Evolutionary conservation across 2,888 invertebrate species (phyloP).

Genomic region (Caenorhabditis drosophilae): DNA sequence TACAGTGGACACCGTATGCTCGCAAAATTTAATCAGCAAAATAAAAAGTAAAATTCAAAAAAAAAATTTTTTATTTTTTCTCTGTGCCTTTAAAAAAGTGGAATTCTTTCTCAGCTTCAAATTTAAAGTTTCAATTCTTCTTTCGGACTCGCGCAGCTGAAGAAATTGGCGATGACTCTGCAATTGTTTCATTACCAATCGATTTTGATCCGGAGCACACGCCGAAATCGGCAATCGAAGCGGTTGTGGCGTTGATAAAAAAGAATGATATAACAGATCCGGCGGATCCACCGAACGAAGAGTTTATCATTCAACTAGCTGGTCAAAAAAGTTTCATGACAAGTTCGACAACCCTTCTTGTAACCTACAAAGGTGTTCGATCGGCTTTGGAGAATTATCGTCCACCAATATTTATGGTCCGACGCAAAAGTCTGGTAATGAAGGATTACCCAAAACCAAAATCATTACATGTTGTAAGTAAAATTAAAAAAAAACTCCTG

Average conservation of each 20-base stretch:
- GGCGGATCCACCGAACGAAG: constrained; percentile 41
- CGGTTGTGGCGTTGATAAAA: constrained; percentile 6
- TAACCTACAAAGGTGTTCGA: constrained; percentile 44
- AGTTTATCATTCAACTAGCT: constrained; percentile 62
- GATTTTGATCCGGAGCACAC: constrained; percentile 29
- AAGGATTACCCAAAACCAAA: constrained; percentile 39
- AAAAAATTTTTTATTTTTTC: background rate
- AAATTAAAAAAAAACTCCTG: background rate
- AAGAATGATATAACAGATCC: constrained; percentile 27
- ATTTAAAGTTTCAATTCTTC: constrained; percentile 34
- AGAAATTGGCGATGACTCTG: constrained; percentile 4
- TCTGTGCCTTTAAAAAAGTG: background rate
- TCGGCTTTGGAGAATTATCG: constrained; percentile 62
- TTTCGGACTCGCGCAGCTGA: constrained; percentile 37
- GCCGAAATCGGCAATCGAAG: constrained; percentile 13
- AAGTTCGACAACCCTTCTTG: constrained; percentile 7
- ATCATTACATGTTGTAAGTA: constrained; percentile 50
- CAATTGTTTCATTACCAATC: constrained; percentile 12
- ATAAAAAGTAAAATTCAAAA: constrained; percentile 36
- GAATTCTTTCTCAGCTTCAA: constrained; percentile 9
- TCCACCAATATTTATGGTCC: constrained; percentile 55
- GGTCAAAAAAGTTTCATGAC: constrained; percentile 59
- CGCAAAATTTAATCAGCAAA: constrained; percentile 35
- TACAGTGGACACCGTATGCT: constrained; percentile 10
- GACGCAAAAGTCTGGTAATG: constrained; percentile 51